Conservation (phyloP, 2,113 vertebrate species). For the Alosa alosa region DNA sequence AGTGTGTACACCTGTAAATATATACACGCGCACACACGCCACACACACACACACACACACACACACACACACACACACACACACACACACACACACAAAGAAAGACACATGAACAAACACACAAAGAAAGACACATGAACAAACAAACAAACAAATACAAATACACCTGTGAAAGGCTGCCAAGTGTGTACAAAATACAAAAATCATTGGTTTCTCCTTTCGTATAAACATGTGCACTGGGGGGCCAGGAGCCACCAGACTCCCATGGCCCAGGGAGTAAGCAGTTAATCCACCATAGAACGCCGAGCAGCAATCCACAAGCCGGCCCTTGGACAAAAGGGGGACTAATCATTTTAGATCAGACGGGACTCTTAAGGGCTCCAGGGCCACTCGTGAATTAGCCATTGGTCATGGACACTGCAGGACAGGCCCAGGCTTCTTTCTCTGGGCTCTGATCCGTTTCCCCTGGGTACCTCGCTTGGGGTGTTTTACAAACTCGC, state of each 20-base stretch:
- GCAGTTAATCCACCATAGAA: constrained; percentile 69
- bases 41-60: constrained; percentile 28
- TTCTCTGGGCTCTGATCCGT: constrained; percentile 57
- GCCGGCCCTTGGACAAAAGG: constrained; percentile 60
- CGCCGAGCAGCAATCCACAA: constrained; percentile 68
- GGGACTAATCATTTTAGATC: constrained; percentile 73
- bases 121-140: constrained; percentile 35
- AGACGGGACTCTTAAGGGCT: constrained; percentile 62
- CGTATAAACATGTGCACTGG: neutral
- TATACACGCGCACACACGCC: constrained; percentile 15
- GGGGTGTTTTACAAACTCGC: constrained; percentile 62
- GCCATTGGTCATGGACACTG: constrained; percentile 64
- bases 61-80: constrained; percentile 27
- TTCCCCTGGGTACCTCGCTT: constrained; percentile 44
- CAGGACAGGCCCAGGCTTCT: constrained; percentile 55
- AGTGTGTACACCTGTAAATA: constrained; percentile 62
- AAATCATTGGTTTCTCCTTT: neutral
- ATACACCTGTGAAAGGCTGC: neutral
- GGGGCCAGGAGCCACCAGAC: constrained; percentile 18
- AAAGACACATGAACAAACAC: no score
- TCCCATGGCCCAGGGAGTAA: constrained; percentile 44
- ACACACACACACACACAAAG: constrained; percentile 14
- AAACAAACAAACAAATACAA: constrained; percentile 1
- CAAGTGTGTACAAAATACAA: neutral
- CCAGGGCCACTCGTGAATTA: constrained; percentile 54